A percentile compares a stretch with the other conserved stretches of the same genome.
Conservation (phyloP, 30 jellyfish, hydroid and myxozoan genomes). For the Cassiopea xamachana region DNA sequence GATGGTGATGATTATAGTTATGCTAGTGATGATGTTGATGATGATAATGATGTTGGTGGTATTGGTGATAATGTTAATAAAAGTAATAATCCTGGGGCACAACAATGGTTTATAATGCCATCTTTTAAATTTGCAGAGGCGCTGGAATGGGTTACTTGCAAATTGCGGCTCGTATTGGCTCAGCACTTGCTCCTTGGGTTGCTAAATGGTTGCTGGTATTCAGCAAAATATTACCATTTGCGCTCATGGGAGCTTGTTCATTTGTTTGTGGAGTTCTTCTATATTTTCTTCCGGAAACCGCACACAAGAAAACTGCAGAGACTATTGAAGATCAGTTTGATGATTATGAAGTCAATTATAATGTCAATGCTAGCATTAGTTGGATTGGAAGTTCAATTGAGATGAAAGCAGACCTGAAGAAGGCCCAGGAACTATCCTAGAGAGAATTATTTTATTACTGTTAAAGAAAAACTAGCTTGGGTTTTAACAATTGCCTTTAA, state of each 20-base stretch:
- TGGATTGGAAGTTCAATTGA: background rate
- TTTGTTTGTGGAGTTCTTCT: slow-evolving; percentile 45
- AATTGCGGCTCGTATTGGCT: slow-evolving; percentile 80
- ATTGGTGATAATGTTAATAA: too few relatives aligned
- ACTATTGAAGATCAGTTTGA: slow-evolving; percentile 68
- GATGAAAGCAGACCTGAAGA: background rate
- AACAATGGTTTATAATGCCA: background rate
- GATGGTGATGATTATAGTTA: too few relatives aligned
- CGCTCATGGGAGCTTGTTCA: slow-evolving; percentile 74
- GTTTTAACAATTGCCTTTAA: background rate
- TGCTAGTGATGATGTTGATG: too few relatives aligned
- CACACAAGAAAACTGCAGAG: slow-evolving; percentile 60
- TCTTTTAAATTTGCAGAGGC: slow-evolving; percentile 39
- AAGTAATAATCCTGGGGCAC: background rate
- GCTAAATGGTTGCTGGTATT: slow-evolving; percentile 52
- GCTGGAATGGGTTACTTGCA: slow-evolving; percentile 84
- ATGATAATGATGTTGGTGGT: too few relatives aligned
- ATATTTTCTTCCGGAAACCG: slow-evolving; percentile 72
- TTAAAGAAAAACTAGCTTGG: too few relatives aligned
- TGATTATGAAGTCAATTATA: background rate
- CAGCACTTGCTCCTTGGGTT: slow-evolving; percentile 91
- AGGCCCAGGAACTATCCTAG: background rate
- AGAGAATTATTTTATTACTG: too few relatives aligned
- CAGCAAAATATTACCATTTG: slow-evolving; percentile 54
- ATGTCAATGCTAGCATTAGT: background rate